Conservation (phyloP, 2,888 invertebrate species). For the Cotesia congregata region DNA sequence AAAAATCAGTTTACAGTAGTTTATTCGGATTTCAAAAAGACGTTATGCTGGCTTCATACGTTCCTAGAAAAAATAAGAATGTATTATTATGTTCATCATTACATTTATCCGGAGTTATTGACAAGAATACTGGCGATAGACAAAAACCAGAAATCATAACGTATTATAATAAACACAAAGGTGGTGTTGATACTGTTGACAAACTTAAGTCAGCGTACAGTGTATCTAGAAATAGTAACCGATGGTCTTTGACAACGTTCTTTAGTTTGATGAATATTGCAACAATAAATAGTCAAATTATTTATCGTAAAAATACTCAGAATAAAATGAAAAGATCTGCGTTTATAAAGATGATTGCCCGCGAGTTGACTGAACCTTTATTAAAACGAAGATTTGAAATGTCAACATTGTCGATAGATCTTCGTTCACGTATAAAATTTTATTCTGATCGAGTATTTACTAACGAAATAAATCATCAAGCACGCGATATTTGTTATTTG, state of each 20-base stretch:
- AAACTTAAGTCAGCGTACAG: constrained; percentile 23
- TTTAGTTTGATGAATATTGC: constrained; percentile 49
- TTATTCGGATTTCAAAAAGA: constrained; percentile 8
- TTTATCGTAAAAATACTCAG: constrained; percentile 14
- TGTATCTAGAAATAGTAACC: constrained; percentile 52
- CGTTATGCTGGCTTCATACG: constrained; percentile 51
- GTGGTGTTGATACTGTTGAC: constrained; percentile 39
- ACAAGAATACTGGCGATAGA: constrained; percentile 35
- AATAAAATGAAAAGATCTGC: neutral
- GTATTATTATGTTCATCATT: constrained; percentile 20
- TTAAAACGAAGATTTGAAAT: neutral
- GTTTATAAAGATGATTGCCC: neutral
- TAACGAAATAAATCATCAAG: neutral
- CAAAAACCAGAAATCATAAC: constrained; percentile 36
- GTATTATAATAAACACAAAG: constrained; percentile 42
- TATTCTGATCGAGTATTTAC: neutral
- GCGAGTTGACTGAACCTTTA: constrained; percentile 4
- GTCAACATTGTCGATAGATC: neutral
- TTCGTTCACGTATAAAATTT: neutral
- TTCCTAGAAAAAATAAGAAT: constrained; percentile 55
- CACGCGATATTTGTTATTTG: neutral
- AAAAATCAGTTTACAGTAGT: constrained; percentile 4
- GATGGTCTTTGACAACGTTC: constrained; percentile 54
- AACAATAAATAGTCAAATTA: constrained; percentile 48
- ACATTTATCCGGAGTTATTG: constrained; percentile 45